phyloP scores from a whole-genome alignment of 2,797 vertebrate genomes.

The Varecia variegata region DNA sequence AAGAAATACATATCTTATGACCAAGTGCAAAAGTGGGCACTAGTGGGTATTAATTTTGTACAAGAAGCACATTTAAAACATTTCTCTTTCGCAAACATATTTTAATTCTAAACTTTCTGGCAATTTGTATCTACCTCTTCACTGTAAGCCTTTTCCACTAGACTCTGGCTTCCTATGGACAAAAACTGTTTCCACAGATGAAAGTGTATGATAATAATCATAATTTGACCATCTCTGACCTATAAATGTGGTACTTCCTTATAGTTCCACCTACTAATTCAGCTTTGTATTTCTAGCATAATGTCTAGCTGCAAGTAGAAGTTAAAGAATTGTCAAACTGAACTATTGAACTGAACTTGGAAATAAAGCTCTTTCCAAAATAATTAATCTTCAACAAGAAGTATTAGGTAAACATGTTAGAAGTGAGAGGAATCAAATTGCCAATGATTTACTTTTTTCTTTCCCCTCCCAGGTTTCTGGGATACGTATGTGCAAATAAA shows the following conservation, averaged over 20 bases:
- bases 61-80: neutral
- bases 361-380: constrained; percentile 34
- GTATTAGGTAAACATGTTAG: neutral
- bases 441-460: constrained; percentile 23
- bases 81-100: neutral
- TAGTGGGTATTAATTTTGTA: neutral
- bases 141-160: neutral
- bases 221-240: neutral
- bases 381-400: neutral
- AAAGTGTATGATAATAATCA: neutral
- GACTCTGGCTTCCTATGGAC: neutral
- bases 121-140: neutral
- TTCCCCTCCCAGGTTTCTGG: constrained; percentile 52
- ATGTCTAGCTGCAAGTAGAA: neutral
- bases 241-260: neutral
- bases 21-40: neutral
- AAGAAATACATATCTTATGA: neutral
- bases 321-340: neutral
- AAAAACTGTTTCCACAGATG: neutral
- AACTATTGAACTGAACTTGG: neutral
- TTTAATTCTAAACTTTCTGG: neutral
- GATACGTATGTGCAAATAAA: neutral
- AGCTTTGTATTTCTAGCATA: neutral
- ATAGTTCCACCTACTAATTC: neutral
- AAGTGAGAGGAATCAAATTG: neutral